phyloP scores from a whole-genome alignment of 2,797 vertebrate species.

The Coilia nasus region DNA sequence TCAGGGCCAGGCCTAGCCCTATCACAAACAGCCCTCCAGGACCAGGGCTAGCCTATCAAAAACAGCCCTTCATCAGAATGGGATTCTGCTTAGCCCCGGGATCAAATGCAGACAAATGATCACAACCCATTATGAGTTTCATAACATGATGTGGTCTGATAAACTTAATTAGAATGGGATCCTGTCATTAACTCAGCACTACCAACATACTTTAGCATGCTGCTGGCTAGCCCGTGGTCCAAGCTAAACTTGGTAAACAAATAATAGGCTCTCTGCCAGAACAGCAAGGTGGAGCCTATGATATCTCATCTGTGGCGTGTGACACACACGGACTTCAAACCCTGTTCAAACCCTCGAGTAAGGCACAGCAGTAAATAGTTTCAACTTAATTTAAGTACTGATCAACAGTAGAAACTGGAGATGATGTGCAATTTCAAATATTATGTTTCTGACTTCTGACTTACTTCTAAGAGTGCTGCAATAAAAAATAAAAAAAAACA shows the following conservation, averaged over 20 bases:
- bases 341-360: neutral
- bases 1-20: too few species aligned
- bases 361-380: neutral
- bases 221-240: neutral
- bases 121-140: too few species aligned
- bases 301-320: neutral
- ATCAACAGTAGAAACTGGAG: neutral
- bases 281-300: neutral
- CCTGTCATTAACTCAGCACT: neutral
- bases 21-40: too few species aligned
- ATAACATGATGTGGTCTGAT: too few species aligned
- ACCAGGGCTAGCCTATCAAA: too few species aligned
- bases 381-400: neutral
- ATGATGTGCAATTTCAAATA: neutral
- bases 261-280: neutral
- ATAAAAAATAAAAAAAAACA: neutral
- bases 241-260: neutral
- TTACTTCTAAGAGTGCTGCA: neutral
- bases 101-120: too few species aligned
- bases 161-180: constrained; percentile 9
- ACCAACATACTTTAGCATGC: neutral
- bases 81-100: too few species aligned
- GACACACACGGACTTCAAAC: neutral
- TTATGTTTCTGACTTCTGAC: neutral
- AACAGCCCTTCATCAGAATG: constrained; percentile 27